These are phyloP conservation scores for Chrysina gloriosa DNA, from an alignment of 2,888 invertebrate species.

Conservation along the genomic window DNA sequence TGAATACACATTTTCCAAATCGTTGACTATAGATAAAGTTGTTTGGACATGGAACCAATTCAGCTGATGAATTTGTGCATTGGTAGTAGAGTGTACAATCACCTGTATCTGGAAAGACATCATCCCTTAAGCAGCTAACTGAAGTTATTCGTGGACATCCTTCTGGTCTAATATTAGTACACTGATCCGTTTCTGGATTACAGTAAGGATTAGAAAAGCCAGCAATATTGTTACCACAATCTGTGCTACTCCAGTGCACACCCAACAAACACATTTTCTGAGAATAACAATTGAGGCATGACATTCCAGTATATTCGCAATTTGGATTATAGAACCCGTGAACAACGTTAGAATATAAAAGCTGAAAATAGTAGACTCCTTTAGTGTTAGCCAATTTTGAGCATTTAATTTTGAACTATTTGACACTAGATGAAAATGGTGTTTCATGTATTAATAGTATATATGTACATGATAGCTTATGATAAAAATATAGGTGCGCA, in stretches of 20 bases:
- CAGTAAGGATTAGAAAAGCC: slow-evolving; percentile 37
- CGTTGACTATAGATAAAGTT: slow-evolving; percentile 36
- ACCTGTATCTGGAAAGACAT: slow-evolving; percentile 25
- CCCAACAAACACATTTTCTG: slow-evolving; percentile 41
- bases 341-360: not conserved
- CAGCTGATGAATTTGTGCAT: slow-evolving; percentile 32
- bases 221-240: slow-evolving; percentile 24
- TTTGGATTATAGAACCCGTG: slow-evolving; percentile 37
- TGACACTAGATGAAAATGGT: too few relatives aligned
- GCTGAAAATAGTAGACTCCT: slow-evolving; percentile 21
- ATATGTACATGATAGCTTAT: too few relatives aligned
- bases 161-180: slow-evolving; percentile 27
- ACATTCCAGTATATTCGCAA: slow-evolving; percentile 40
- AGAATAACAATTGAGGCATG: slow-evolving; percentile 40
- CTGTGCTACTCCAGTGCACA: slow-evolving; percentile 28
- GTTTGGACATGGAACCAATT: slow-evolving; percentile 31
- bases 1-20: slow-evolving; percentile 41
- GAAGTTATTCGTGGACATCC: slow-evolving; percentile 29
- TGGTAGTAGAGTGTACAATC: slow-evolving; percentile 34
- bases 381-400: slow-evolving; percentile 5
- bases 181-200: slow-evolving; percentile 34
- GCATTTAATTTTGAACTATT: too few relatives aligned
- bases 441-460: too few relatives aligned
- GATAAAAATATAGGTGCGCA: too few relatives aligned
- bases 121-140: slow-evolving; percentile 35